A percentile compares a stretch with the other conserved stretches of the same genome.
Conservation (phyloP, 92 coral and sea anemone species). For the Phymanthus crucifer region DNA sequence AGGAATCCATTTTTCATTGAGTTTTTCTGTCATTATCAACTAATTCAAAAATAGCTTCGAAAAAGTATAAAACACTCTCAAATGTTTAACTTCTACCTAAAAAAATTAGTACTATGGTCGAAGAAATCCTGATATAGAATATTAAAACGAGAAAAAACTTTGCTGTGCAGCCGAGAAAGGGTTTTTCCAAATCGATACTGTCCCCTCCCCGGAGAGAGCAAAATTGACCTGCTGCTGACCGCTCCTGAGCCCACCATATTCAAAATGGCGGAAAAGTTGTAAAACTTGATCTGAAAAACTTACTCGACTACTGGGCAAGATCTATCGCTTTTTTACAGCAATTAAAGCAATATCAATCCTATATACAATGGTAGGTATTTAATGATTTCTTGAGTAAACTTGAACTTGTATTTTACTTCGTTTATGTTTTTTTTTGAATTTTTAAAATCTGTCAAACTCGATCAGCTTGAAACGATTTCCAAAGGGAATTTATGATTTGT, state of each 20-base stretch:
- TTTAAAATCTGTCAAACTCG: not conserved
- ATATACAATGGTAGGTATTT: constrained; percentile 2
- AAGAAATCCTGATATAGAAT: too few species aligned
- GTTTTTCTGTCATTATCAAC: too few species aligned
- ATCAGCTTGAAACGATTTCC: too few species aligned
- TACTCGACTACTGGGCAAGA: not conserved
- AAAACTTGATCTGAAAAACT: not conserved
- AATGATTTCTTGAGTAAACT: not conserved
- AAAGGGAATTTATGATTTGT: too few species aligned
- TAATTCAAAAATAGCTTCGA: too few species aligned
- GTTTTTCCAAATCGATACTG: too few species aligned
- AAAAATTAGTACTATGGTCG: too few species aligned
- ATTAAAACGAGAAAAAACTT: too few species aligned
- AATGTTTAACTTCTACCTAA: too few species aligned
- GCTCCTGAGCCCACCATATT: constrained; percentile 21
- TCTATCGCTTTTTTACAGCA: not conserved
- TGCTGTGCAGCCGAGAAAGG: too few species aligned
- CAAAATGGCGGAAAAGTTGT: constrained; percentile 30
- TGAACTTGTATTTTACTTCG: not conserved
- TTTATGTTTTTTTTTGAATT: not conserved
- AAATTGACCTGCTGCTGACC: constrained; percentile 16
- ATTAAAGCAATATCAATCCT: not conserved
- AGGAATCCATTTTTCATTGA: too few species aligned
- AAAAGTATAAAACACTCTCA: too few species aligned
- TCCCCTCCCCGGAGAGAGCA: not conserved